phyloP scores from a whole-genome alignment of 2,797 vertebrate species.

The Discoglossus pictus region DNA sequence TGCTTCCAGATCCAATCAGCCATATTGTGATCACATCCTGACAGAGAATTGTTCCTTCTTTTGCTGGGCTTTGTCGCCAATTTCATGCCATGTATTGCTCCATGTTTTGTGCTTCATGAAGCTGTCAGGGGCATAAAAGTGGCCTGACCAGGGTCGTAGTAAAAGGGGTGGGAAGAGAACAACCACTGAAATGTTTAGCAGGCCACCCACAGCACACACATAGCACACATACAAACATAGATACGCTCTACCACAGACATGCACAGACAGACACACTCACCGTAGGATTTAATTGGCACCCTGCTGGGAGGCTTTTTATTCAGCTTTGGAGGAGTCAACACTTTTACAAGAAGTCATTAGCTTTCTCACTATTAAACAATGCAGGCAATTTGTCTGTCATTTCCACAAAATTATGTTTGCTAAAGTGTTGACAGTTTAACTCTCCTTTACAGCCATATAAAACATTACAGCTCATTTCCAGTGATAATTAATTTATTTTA shows the following conservation, averaged over 20 bases:
- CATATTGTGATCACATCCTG: conserved; percentile 87
- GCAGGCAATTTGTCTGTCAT: conserved; percentile 36
- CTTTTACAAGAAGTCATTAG: conserved; percentile 66
- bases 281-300: conserved; percentile 59
- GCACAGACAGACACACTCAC: conserved; percentile 49
- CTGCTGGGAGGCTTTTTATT: conserved; percentile 50
- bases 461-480: conserved; percentile 5
- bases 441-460: not conserved
- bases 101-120: conserved; percentile 89
- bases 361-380: conserved; percentile 35
- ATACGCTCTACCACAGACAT: conserved; percentile 47
- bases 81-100: conserved; percentile 88
- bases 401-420: conserved; percentile 28
- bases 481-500: not conserved
- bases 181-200: conserved; percentile 70
- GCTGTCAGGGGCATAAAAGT: conserved; percentile 87
- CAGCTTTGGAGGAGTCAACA: conserved; percentile 58
- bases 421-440: conserved; percentile 23
- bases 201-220: conserved; percentile 85
- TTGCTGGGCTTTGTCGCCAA: conserved; percentile 85
- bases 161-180: conserved; percentile 86
- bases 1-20: conserved; percentile 83
- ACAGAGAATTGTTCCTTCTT: conserved; percentile 80
- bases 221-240: conserved; percentile 42
- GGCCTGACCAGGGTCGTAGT: conserved; percentile 79